Evolutionary conservation across 2,888 invertebrate species (phyloP), one percentile per base, ranked within the genome.

Genomic region (Acholoe squamosa): DNA sequence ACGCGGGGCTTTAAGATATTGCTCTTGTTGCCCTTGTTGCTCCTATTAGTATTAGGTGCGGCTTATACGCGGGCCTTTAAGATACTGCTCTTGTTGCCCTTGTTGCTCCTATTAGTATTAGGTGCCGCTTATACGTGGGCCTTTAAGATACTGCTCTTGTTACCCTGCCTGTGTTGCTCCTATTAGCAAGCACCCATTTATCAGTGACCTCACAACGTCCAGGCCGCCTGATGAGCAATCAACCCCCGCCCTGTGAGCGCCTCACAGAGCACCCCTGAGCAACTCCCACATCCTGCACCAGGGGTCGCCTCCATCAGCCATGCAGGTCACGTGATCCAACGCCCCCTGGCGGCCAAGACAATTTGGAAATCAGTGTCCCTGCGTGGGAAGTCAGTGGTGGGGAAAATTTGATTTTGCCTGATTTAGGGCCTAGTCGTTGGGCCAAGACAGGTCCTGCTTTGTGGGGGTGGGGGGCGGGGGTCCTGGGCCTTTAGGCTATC

Each of bases 341-440:
- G 86, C 86, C 33, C 86, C 86, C 86, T 54, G 33, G 86, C 33
- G 86, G 86, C 86, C 86, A 31, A 31, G 54, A 86, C 86, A 86
- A 86, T 86, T 86, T 86, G 86, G 86, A 54, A 86, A 86, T 86
- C 86, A 86, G 86, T 54, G 86, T 86, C 56, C 52, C 54, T 54
- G 16, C n/a, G 86, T 28, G 56, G 86, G 86, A 86, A 86, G 56
- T 86, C 86, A 86, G 54, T 54, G 54, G 56, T 19, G 86, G 56
- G 86, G 86, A 86, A 86, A 86, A 86, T 86, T 86, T 86, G 86
- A 86, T 86, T 86, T 86, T 86, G 56, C 86, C 86, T 86, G 86
- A 86, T 86, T 86, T 86, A 86, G 86, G 86, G 25, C 16, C 5
- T 28, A 31, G 76, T 3, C 31, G 76, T 5, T 76, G 76, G 25